Base-by-base conservation (phyloP, 2,113 vertebrate genomes). In the Chaetodon auriga region DNA sequence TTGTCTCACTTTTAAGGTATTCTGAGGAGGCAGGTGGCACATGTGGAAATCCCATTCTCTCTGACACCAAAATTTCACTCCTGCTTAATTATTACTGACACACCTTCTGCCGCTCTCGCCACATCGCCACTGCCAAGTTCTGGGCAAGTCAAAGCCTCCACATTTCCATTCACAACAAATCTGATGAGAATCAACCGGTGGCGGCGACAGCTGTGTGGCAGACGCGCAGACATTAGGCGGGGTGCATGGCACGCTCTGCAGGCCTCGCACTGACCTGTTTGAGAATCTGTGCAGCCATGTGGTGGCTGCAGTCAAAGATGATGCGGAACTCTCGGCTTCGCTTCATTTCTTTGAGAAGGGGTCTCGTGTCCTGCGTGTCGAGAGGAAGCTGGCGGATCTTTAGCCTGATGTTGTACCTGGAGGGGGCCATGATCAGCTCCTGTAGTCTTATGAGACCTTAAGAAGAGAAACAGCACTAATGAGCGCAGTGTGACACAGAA, bases 331-430 rank as follows among this genome's bases (percentile, higher is more conserved):
- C 98, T 70, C 97, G 83, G 89, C 97, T 97, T 16, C 97, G 92
- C 90, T 99, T 99, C 98, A 99, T 99, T 93, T 99, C 98, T 92
- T 99, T 99, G 19, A 99, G 97, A 78, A 99, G 95, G 0, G 98
- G 98, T 41, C 98, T 94, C 0, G 96, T 96, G 30, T 99, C 98
- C 0, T 97, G 96, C 0, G 95, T 95, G 89, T 99, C 98, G 0
- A 98, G 91, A 11, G 98, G 98, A 6, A 99, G 97, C 93, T 99
- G 98, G 0, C 98, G 97, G 89, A 99, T 99, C 92, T 99, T 99
- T 89, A 99, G 96, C 46, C 98, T 96, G 86, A 99, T 99, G 88
- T 99, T 99, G 93, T 99, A 99, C 83, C 98, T 94, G 0, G 98
- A 99, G 0, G 98, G 98, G 58, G 98, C 98, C 97, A 99, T 99